These are phyloP conservation scores for Tetrao urogallus DNA, from an alignment of 2,113 vertebrate genomes.

Conservation along the genomic window DNA sequence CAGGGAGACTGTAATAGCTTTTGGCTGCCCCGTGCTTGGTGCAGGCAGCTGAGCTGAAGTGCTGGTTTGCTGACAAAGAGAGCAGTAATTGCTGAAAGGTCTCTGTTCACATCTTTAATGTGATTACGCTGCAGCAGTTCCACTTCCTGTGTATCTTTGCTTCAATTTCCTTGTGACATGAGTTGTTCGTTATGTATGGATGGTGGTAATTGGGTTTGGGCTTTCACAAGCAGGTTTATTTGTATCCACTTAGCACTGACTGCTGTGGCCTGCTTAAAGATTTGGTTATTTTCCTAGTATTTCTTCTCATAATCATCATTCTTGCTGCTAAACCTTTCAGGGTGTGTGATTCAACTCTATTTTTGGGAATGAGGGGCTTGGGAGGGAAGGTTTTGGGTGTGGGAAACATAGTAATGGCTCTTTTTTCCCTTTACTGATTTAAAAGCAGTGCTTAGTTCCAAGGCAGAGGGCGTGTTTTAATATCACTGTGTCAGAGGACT, in stretches of 20 bases:
- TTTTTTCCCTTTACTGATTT: neutral
- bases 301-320: constrained; percentile 10
- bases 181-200: constrained; percentile 56
- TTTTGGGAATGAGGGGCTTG: neutral
- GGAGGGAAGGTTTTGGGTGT: neutral
- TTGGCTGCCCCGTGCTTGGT: neutral
- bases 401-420: neutral
- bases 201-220: constrained; percentile 44
- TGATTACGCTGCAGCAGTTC: constrained; percentile 17
- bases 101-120: constrained; percentile 44
- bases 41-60: neutral
- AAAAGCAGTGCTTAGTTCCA: neutral
- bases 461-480: neutral
- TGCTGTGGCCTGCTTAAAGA: constrained; percentile 11
- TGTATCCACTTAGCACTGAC: constrained; percentile 51
- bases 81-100: constrained; percentile 24
- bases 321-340: neutral
- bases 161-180: constrained; percentile 13
- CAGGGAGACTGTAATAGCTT: neutral
- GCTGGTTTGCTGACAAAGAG: neutral
- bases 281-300: constrained; percentile 18
- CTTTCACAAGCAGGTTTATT: constrained; percentile 49
- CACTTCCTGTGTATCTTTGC: constrained; percentile 45
- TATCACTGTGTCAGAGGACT: neutral
- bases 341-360: neutral